Evolutionary conservation across 2,113 vertebrate species (phyloP).

Genomic region (Cavia aperea): DNA sequence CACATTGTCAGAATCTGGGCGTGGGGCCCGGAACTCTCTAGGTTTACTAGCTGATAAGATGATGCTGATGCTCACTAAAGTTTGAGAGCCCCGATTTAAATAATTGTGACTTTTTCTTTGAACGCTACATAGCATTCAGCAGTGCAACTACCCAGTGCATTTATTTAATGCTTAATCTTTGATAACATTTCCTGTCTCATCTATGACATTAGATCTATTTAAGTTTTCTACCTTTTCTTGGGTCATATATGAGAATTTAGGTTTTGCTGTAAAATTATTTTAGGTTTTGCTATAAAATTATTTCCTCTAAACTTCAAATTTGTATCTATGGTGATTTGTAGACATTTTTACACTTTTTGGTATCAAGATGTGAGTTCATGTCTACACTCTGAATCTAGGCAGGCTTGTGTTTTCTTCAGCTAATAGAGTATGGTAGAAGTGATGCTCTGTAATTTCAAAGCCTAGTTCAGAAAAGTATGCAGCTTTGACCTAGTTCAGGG

Average conservation of each 20-base stretch:
- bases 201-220: background rate
- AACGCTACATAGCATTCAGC: background rate
- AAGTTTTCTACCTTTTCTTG: slow-evolving; percentile 19
- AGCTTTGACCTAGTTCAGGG: background rate
- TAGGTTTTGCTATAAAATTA: background rate
- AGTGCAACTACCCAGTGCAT: background rate
- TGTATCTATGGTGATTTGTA: slow-evolving; percentile 11
- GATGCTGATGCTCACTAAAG: background rate
- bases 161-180: slow-evolving; percentile 7
- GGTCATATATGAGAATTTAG: background rate
- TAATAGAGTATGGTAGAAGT: background rate
- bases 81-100: background rate
- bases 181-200: slow-evolving; percentile 2
- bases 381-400: background rate
- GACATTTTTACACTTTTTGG: background rate
- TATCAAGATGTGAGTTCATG: slow-evolving; percentile 5
- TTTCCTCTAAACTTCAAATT: slow-evolving; percentile 30
- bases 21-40: background rate
- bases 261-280: background rate
- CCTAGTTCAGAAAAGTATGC: background rate
- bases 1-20: background rate
- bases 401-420: background rate
- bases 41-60: background rate
- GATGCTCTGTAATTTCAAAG: background rate
- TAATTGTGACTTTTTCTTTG: background rate